Base-by-base conservation (phyloP, 2,888 invertebrate species). In the Coronaproctus castanopsis region DNA sequence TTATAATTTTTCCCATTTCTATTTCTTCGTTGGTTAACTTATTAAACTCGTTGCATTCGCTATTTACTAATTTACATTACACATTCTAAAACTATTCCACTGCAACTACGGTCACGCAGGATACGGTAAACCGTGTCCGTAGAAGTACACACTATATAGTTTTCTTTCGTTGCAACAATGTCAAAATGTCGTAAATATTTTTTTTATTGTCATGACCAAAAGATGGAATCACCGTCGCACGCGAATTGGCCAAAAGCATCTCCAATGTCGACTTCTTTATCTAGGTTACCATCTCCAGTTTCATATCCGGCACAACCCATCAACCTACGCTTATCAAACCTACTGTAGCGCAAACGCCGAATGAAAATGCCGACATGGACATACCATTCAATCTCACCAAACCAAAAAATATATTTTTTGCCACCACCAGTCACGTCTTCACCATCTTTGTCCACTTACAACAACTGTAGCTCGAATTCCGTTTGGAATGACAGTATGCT, bases 381-480 rank as follows among this genome's bases (percentile, higher is more conserved):
- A 80, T 87, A 1, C 92, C 92, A 1, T 76, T 93, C 52, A 92
- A 92, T 74, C 79, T 92, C 57, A 84, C 84, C 68, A 92, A 91
- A 73, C 91, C 91, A 60, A 85, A 89, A 54, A 54, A n/a, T n/a
- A n/a, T 54, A 59, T 14, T 57, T 55, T 19, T 61, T 62, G 53
- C 70, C 70, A 24, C 69, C 68, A 55, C 50, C 62, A 21, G 14
- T 56, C 54, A 52, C 55, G 54, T 1, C 51, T 54, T 49, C 55
- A 61, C 24, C 52, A 21, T n/a, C n/a, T n/a, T n/a, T n/a, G n/a
- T n/a, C n/a, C n/a, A n/a, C n/a, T n/a, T n/a, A n/a, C n/a, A n/a
- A n/a, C n/a, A n/a, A n/a, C n/a, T n/a, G 52, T 54, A 57, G 60
- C 8, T 36, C 59, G 69, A 69, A 63, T n/a, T 36, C 55, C n/a